Percentiles rank a stretch among this genome's conserved stretches.
Evolutionary conservation across 1,140 invertebrate species (phyloP).

Genomic region (Sycobia sp.): DNA sequence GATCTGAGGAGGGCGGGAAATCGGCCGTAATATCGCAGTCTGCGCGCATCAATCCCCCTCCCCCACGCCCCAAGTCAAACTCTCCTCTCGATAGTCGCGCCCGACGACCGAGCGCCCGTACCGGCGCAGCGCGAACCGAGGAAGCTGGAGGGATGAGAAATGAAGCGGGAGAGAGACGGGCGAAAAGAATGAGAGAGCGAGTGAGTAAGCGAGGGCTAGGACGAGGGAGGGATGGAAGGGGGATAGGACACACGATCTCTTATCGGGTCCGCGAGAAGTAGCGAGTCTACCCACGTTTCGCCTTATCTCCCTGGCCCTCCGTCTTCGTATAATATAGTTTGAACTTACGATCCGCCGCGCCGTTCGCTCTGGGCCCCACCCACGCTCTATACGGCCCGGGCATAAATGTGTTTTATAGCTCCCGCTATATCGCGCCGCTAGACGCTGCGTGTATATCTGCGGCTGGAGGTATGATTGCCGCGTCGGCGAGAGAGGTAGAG

Average conservation of each 20-base stretch:
- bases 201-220: background rate
- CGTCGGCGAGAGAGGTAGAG: background rate
- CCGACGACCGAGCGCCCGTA: no score
- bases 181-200: background rate
- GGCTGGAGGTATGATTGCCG: slow-evolving; percentile 5
- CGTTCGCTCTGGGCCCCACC: background rate
- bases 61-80: background rate
- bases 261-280: slow-evolving; percentile 47
- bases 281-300: slow-evolving; percentile 55
- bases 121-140: no score
- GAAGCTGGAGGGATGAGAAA: background rate
- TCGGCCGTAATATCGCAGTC: background rate
- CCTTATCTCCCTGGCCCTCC: slow-evolving; percentile 51
- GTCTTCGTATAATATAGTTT: slow-evolving; percentile 29
- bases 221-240: slow-evolving; percentile 24
- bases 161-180: background rate
- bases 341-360: slow-evolving; percentile 28
- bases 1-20: no score
- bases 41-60: no score
- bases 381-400: background rate
- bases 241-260: slow-evolving; percentile 46
- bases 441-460: no score
- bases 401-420: slow-evolving; percentile 24
- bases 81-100: slow-evolving; percentile 3
- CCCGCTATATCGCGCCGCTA: background rate